phyloP scores from a whole-genome alignment of 2,888 invertebrate genomes.

The Torymus tubicola region DNA sequence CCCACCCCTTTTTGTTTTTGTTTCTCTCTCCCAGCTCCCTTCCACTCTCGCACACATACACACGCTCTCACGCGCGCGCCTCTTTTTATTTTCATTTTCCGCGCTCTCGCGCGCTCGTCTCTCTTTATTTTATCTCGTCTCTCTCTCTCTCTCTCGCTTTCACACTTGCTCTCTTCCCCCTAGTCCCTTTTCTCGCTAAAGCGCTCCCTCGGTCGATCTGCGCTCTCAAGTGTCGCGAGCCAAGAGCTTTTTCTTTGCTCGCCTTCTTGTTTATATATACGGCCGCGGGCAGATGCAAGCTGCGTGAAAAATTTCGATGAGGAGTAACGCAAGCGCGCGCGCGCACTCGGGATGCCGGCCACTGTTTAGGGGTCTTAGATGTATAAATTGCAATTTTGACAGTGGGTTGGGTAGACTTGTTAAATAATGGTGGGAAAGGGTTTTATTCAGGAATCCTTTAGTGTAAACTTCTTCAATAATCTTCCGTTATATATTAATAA shows the following conservation, averaged over 20 bases:
- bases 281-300: background rate
- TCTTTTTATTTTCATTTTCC: background rate
- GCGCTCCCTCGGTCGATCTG: conserved; percentile 17
- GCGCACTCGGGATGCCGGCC: too few relatives aligned
- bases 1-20: conserved; percentile 16
- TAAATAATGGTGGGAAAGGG: too few relatives aligned
- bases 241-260: conserved; percentile 35
- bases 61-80: background rate
- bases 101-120: background rate
- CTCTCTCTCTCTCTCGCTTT: conserved; percentile 11
- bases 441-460: too few relatives aligned
- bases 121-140: conserved; percentile 22
- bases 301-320: conserved; percentile 4
- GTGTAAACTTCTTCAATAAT: too few relatives aligned
- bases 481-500: too few relatives aligned
- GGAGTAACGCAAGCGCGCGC: conserved; percentile 1
- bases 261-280: conserved; percentile 8
- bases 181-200: background rate
- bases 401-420: too few relatives aligned
- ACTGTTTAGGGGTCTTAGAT: too few relatives aligned
- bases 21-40: background rate
- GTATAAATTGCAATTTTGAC: too few relatives aligned
- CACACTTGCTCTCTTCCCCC: conserved; percentile 3
- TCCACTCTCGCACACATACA: background rate
- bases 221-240: conserved; percentile 38